Conservation (phyloP, 1,140 invertebrate genomes). For the Antheraea mylitta region DNA sequence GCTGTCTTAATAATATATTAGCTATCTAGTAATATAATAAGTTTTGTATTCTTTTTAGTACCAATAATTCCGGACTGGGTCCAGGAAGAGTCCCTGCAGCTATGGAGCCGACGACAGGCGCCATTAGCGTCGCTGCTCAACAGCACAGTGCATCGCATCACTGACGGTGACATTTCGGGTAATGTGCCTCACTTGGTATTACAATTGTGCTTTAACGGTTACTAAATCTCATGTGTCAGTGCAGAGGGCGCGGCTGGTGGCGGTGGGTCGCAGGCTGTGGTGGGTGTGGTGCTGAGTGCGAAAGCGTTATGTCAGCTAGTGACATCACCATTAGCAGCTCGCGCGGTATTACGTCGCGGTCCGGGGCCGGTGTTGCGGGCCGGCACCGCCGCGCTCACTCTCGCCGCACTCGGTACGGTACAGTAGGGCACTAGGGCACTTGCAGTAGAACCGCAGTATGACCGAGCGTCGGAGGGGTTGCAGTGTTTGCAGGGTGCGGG, state of each 20-base stretch:
- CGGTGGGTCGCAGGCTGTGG: conserved; percentile 41
- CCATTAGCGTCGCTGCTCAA: conserved; percentile 57
- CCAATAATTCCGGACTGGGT: conserved; percentile 70
- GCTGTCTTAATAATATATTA: too few species aligned
- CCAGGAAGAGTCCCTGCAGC: conserved; percentile 50
- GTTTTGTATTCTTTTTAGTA: conserved; percentile 32
- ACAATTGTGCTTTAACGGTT: neutral
- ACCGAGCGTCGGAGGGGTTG: too few species aligned
- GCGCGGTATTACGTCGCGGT: conserved; percentile 38
- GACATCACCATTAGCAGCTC: conserved; percentile 45
- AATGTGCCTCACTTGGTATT: neutral
- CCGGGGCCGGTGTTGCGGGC: conserved; percentile 40
- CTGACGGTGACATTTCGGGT: neutral
- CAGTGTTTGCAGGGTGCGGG: conserved; percentile 43
- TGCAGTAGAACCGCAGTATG: too few species aligned
- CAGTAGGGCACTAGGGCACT: too few species aligned
- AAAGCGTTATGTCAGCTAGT: conserved; percentile 51
- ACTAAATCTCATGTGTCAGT: neutral
- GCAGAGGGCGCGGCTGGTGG: neutral
- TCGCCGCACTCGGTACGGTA: conserved; percentile 40
- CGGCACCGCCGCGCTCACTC: conserved; percentile 39
- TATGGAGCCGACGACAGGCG: conserved; percentile 50
- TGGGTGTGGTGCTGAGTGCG: conserved; percentile 54
- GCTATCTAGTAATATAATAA: too few species aligned
- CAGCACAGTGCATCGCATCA: conserved; percentile 41